Conservation (phyloP, 2,113 vertebrate species). For the Ceyx cyanopectus region DNA sequence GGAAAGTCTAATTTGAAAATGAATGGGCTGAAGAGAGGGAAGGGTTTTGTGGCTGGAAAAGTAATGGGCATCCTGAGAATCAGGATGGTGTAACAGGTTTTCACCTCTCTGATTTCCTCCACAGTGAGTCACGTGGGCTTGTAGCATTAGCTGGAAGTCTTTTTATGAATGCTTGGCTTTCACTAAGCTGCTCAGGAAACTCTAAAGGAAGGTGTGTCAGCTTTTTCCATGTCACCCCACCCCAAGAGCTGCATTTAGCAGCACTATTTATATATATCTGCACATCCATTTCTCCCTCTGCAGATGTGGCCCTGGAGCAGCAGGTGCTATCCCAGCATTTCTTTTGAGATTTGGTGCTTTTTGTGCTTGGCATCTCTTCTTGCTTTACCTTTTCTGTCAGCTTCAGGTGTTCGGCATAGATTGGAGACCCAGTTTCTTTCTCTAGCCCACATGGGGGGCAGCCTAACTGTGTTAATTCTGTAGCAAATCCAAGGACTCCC, state of each 20-base stretch:
- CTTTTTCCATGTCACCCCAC: not conserved
- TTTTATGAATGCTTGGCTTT: not conserved
- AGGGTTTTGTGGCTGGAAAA: not conserved
- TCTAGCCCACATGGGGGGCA: not conserved
- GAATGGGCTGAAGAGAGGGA: not conserved
- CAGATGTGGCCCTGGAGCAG: not conserved
- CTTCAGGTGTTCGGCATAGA: not conserved
- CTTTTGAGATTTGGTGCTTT: not conserved
- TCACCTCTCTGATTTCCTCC: not conserved
- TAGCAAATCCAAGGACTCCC: not conserved
- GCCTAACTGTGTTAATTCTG: not conserved
- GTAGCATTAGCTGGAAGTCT: not conserved
- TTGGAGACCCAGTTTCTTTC: not conserved
- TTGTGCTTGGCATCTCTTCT: not conserved
- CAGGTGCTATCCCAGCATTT: not conserved
- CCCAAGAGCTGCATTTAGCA: not conserved
- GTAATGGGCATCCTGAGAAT: not conserved
- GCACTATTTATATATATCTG: not conserved
- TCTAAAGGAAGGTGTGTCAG: not conserved
- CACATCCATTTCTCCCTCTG: not conserved
- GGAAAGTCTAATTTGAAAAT: not conserved
- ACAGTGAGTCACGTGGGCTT: not conserved
- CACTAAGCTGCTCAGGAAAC: not conserved
- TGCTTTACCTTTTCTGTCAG: not conserved
- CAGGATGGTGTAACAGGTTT: not conserved